These are phyloP conservation scores for Tonatia bakeri DNA, from an alignment of 2,113 vertebrate species.

Conservation along the genomic window DNA sequence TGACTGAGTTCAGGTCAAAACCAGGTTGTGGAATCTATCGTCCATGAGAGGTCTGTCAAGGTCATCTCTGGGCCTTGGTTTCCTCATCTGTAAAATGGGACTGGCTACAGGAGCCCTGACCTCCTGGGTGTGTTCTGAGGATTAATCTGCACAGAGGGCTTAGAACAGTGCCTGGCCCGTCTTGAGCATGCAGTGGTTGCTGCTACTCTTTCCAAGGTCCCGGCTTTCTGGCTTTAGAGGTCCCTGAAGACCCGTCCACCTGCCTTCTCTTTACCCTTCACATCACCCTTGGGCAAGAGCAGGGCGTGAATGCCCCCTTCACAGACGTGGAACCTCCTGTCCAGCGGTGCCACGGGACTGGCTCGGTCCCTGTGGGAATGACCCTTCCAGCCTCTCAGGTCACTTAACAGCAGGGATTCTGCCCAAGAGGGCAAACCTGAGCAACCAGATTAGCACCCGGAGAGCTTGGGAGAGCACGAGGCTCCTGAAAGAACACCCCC, in stretches of 20 bases:
- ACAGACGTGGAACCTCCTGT: not conserved
- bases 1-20: not conserved
- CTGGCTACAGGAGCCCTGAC: not conserved
- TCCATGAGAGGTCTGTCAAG: not conserved
- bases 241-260: not conserved
- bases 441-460: not conserved
- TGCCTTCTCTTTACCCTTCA: not conserved
- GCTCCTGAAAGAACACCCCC: not conserved
- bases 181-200: not conserved
- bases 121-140: not conserved
- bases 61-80: not conserved
- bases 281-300: not conserved
- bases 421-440: not conserved
- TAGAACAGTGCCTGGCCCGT: not conserved
- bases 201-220: not conserved
- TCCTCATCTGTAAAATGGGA: not conserved
- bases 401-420: not conserved
- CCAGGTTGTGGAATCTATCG: not conserved
- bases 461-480: not conserved
- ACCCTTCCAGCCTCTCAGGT: not conserved
- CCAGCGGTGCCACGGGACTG: rapidly evolving
- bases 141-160: not conserved
- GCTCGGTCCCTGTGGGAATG: not conserved
- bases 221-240: not conserved
- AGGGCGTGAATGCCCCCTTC: not conserved